Evolutionary conservation across 2,888 invertebrate species (phyloP), one percentile per base, ranked within the genome.

Genomic region (Lomographa bimaculata): DNA sequence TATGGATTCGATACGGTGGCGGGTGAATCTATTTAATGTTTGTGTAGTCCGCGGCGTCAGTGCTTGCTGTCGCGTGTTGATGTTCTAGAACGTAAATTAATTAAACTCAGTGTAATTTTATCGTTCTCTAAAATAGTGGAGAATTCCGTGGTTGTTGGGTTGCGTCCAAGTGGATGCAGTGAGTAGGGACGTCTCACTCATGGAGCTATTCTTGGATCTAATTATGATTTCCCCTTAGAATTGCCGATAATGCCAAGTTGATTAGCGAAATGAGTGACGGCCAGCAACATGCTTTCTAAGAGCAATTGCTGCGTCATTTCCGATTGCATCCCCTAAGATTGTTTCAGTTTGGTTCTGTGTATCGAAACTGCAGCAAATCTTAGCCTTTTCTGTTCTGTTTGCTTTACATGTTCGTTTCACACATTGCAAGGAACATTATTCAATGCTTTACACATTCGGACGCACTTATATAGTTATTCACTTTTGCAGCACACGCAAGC

Each of bases 351-450:
- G 39, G 35, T 42, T 34, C 3, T 30, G 4, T n/a, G 4, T 34
- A 8, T 27, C 32, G 44, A 62, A 69, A 65, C 60, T 68, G 69
- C 56, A 55, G 40, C 58, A 57, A 57, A 8, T 46, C 46, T 57
- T 51, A 18, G 26, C 12, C 5, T 32, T 33, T 63, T 69, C 51
- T 64, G 46, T 66, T 65, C 60, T 60, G 57, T 71, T 71, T 65
- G 82, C 80, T 81, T 84, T 67, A 66, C 71, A 77, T 73, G 65
- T 72, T 64, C 60, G 46, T 64, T 57, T 71, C 64, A 76, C 68
- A 69, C 77, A 78, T 83, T 84, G 76, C 84, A 85, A 84, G 85
- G 85, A 84, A 70, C 74, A 82, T 83, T 83, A 81, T 79, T 83
- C 67, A 68, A 64, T 46, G 67, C 75, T 71, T 69, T 24, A 7